phyloP scores from a whole-genome alignment of 2,797 vertebrate genomes.

The Hybognathus amarus region DNA sequence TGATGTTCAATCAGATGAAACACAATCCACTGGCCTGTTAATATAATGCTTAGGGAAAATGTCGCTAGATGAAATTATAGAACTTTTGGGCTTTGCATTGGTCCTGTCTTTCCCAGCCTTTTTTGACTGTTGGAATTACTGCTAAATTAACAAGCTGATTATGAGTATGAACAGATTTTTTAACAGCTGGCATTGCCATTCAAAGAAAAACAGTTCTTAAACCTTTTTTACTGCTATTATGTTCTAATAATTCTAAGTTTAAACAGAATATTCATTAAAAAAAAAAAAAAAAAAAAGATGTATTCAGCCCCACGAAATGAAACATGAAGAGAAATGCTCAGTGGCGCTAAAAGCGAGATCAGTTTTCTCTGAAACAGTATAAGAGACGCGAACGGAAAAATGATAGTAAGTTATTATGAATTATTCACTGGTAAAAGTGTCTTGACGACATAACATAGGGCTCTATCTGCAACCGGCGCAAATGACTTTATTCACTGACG shows the following conservation, averaged over 20 bases:
- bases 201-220: background rate
- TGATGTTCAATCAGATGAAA: constrained; percentile 39
- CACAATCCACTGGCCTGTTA: constrained; percentile 28
- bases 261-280: too few species aligned
- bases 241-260: background rate
- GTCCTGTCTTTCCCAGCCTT: background rate
- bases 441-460: background rate
- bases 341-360: too few species aligned
- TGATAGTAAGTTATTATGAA: background rate
- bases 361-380: too few species aligned
- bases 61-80: background rate
- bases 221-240: background rate
- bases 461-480: too few species aligned
- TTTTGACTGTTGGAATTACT: constrained; percentile 14
- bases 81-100: constrained; percentile 15
- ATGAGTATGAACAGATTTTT: background rate
- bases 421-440: background rate
- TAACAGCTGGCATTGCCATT: background rate
- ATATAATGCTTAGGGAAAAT: background rate
- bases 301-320: too few species aligned
- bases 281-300: too few species aligned
- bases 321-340: too few species aligned
- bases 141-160: background rate
- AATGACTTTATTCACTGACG: too few species aligned
- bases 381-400: background rate